Evolutionary conservation across 2,888 invertebrate genomes (phyloP).

Genomic region (Pollenia griseotomentosa): DNA sequence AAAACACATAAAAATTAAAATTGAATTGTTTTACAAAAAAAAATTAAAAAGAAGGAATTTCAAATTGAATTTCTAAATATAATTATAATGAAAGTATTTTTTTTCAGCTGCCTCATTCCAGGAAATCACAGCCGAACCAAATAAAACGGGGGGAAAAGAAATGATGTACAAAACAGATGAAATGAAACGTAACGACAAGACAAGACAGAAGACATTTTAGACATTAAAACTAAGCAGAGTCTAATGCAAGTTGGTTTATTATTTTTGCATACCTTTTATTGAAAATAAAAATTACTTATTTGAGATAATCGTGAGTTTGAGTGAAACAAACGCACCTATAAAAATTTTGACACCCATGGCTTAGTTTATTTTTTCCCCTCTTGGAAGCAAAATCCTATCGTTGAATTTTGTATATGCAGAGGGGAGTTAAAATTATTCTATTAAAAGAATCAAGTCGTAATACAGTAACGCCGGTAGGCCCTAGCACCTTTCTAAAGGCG

Average conservation of each 20-base stretch:
- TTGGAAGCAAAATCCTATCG: too few species aligned
- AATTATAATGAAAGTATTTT: constrained; percentile 58
- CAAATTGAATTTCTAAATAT: constrained; percentile 63
- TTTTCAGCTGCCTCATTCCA: constrained; percentile 28
- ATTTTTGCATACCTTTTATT: not conserved
- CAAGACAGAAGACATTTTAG: constrained; percentile 18
- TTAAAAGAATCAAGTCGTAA: not conserved
- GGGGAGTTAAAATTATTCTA: not conserved
- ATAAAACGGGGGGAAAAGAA: constrained; percentile 26
- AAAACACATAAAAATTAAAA: constrained; percentile 21
- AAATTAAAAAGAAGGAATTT: constrained; percentile 36
- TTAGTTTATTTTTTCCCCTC: not conserved
- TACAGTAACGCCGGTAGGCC: not conserved
- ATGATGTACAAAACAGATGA: not conserved
- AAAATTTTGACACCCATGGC: not conserved
- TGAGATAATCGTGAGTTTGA: too few species aligned
- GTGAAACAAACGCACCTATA: too few species aligned
- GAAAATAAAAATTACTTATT: too few species aligned
- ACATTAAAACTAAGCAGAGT: not conserved
- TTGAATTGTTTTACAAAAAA: constrained; percentile 13
- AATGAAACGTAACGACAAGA: constrained; percentile 13
- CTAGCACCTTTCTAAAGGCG: constrained; percentile 11
- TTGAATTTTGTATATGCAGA: not conserved
- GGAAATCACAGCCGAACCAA: constrained; percentile 34
- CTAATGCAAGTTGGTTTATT: not conserved